These are phyloP conservation scores for Clarias magur DNA, from an alignment of 2,113 vertebrate species.

Conservation along the genomic window DNA sequence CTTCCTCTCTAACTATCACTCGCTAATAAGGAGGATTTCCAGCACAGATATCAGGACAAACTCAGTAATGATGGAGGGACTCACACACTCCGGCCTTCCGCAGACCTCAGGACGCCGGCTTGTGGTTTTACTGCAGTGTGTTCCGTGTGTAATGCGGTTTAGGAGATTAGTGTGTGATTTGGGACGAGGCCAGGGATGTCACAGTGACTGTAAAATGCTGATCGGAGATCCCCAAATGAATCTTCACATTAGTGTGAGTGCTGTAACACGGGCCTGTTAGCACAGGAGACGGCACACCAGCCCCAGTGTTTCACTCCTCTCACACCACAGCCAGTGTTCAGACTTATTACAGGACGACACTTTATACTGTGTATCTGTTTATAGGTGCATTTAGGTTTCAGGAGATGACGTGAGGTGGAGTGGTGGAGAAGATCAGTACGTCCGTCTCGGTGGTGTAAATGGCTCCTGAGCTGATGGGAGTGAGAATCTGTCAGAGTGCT, in stretches of 20 bases:
- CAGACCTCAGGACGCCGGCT: neutral
- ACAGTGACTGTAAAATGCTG: neutral
- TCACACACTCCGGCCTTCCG: neutral
- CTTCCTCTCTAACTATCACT: conserved; percentile 15
- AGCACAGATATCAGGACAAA: conserved; percentile 20
- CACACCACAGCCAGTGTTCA: too few relatives aligned
- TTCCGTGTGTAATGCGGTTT: neutral
- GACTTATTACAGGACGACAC: too few relatives aligned
- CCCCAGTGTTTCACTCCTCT: too few relatives aligned
- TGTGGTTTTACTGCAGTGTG: neutral
- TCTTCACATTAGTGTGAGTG: neutral
- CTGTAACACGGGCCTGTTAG: neutral
- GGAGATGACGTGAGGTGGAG: neutral
- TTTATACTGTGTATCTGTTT: too few relatives aligned
- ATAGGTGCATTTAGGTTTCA: too few relatives aligned
- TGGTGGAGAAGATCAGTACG: neutral
- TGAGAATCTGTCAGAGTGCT: conserved; percentile 59
- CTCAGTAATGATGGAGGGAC: neutral
- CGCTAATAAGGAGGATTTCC: conserved; percentile 49
- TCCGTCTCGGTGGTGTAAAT: neutral
- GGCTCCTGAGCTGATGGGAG: neutral
- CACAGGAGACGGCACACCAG: neutral
- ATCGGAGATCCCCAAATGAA: neutral
- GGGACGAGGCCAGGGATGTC: neutral
- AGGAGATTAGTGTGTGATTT: neutral